Conservation (phyloP, 2,797 vertebrate genomes). For the Todus mexicanus region DNA sequence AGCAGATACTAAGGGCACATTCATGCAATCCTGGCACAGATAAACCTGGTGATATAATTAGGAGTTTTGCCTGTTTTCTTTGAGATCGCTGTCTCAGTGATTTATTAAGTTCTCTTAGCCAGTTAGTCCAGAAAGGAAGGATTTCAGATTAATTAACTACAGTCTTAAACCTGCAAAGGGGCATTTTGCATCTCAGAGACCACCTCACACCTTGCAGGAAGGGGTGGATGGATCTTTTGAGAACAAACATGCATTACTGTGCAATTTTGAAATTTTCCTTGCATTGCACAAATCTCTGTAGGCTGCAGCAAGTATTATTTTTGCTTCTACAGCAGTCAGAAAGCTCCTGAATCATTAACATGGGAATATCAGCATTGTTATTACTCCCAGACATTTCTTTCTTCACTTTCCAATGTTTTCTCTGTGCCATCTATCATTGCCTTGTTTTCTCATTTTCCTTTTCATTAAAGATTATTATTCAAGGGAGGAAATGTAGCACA, state of each 20-base stretch:
- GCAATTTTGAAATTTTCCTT: not conserved
- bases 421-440: conserved; percentile 47
- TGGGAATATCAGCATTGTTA: not conserved
- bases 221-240: not conserved
- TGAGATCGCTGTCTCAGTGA: not conserved
- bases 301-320: not conserved
- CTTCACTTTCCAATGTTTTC: conserved; percentile 63
- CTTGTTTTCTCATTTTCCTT: conserved; percentile 60
- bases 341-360: not conserved
- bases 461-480: conserved; percentile 49
- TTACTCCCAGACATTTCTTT: conserved; percentile 60
- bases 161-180: not conserved
- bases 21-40: not conserved
- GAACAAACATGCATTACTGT: not conserved
- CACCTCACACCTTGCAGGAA: not conserved
- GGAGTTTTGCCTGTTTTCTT: not conserved
- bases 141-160: conserved; percentile 13
- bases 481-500: conserved; percentile 17
- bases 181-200: not conserved
- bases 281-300: not conserved
- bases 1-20: not conserved
- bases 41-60: not conserved
- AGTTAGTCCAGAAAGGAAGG: not conserved
- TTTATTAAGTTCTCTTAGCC: conserved; percentile 3
- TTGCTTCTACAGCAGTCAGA: not conserved